A percentile compares a stretch with the other conserved stretches of the same genome.
Conservation (phyloP, 2,113 vertebrate genomes). For the Megaceryle torquata region DNA sequence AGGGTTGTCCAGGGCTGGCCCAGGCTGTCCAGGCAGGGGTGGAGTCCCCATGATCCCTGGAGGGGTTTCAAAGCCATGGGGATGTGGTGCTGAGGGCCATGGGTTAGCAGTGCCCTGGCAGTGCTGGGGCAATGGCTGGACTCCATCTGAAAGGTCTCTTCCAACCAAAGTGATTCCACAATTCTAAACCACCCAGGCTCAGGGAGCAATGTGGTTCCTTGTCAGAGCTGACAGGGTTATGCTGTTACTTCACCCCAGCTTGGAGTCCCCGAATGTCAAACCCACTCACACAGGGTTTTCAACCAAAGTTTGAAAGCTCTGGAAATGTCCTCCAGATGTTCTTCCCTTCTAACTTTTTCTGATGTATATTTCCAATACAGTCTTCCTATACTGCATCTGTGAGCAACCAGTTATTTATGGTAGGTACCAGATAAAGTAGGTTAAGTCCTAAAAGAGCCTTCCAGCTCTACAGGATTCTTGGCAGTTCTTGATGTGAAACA, state of each 20-base stretch:
- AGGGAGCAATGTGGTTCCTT: accelerated
- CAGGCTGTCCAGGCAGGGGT: no score
- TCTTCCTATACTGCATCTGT: not conserved
- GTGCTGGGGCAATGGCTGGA: no score
- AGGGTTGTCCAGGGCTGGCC: no score
- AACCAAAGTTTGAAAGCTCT: not conserved
- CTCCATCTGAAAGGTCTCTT: no score
- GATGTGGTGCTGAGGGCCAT: no score
- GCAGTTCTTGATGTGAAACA: not conserved
- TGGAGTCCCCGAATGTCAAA: not conserved
- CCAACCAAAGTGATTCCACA: no score
- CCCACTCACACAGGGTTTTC: accelerated
- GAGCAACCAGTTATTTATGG: accelerated
- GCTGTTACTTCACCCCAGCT: accelerated
- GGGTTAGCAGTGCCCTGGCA: no score
- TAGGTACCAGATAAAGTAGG: not conserved
- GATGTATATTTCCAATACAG: accelerated
- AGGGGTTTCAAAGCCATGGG: no score
- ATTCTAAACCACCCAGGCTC: accelerated
- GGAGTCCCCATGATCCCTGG: no score
- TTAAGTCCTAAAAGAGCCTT: not conserved
- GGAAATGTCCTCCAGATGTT: not conserved
- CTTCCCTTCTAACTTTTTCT: not conserved
- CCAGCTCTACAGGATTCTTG: not conserved
- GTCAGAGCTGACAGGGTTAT: accelerated